These are phyloP conservation scores for Ectemnius lituratus DNA, from an alignment of 2,888 invertebrate genomes.

Conservation along the genomic window DNA sequence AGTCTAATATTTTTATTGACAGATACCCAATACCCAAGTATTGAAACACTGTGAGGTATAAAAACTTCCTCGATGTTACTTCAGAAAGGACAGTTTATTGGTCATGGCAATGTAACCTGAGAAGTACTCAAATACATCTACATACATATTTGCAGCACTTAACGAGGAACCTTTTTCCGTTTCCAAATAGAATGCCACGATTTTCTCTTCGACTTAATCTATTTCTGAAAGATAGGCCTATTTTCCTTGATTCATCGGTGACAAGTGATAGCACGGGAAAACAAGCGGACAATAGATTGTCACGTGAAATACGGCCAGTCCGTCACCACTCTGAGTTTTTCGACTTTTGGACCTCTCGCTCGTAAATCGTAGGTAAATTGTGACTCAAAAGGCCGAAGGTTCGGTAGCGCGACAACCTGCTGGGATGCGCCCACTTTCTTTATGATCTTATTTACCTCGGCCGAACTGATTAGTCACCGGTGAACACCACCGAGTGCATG, in stretches of 20 bases:
- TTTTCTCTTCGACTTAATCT: background rate
- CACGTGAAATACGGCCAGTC: background rate
- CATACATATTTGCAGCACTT: background rate
- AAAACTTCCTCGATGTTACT: too few species aligned
- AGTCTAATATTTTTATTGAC: too few species aligned
- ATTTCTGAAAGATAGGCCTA: background rate
- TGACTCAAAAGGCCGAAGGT: constrained; percentile 26
- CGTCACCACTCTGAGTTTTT: background rate
- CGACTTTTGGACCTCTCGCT: background rate
- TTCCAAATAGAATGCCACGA: background rate
- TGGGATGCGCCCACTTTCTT: background rate
- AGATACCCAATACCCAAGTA: too few species aligned
- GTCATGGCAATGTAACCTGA: too few species aligned
- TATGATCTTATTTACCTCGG: constrained; percentile 7
- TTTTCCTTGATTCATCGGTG: constrained; percentile 22
- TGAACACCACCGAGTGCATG: background rate
- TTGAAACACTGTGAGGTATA: too few species aligned
- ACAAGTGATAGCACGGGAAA: background rate
- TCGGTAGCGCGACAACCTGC: constrained; percentile 15
- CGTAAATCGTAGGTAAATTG: constrained; percentile 26
- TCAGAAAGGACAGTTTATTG: too few species aligned
- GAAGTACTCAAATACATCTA: background rate
- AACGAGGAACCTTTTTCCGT: background rate
- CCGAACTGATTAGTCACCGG: constrained; percentile 3
- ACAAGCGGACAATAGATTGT: background rate